Evolutionary conservation across 2,888 invertebrate species (phyloP).

Genomic region (Notodonta ziczac): DNA sequence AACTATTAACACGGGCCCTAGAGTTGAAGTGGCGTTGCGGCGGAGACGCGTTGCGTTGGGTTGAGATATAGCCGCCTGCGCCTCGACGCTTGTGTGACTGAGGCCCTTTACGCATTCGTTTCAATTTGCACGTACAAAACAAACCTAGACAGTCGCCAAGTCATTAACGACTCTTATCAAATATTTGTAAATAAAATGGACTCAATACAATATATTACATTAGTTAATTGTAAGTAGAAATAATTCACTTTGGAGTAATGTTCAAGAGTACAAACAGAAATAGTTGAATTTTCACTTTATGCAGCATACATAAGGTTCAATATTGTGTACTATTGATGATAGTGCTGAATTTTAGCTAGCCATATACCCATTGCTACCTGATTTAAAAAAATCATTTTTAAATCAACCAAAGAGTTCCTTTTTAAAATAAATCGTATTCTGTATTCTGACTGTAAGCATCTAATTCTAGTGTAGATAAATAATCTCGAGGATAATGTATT

Average conservation of each 20-base stretch:
- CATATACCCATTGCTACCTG: no score
- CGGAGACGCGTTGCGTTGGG: no score
- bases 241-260: slow-evolving; percentile 8
- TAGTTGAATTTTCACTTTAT: slow-evolving; percentile 34
- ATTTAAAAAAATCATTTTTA: background rate
- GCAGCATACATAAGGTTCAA: slow-evolving; percentile 23
- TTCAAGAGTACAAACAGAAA: slow-evolving; percentile 32
- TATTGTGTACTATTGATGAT: slow-evolving; percentile 27
- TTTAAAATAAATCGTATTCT: background rate
- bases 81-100: no score
- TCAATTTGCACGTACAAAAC: background rate
- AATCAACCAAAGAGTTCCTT: slow-evolving; percentile 7
- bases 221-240: slow-evolving; percentile 18
- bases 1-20: no score
- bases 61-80: no score
- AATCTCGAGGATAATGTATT: slow-evolving; percentile 7
- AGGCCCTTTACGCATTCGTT: no score
- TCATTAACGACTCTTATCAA: background rate
- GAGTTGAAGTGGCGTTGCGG: no score
- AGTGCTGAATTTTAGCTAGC: background rate
- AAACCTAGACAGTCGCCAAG: background rate
- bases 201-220: slow-evolving; percentile 9
- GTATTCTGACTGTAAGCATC: background rate
- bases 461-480: background rate
- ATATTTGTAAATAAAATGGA: slow-evolving; percentile 20